Percentiles rank a stretch among this genome's conserved stretches.
Evolutionary conservation across 2,797 vertebrate genomes (phyloP).

Genomic region (Amblyraja radiata): DNA sequence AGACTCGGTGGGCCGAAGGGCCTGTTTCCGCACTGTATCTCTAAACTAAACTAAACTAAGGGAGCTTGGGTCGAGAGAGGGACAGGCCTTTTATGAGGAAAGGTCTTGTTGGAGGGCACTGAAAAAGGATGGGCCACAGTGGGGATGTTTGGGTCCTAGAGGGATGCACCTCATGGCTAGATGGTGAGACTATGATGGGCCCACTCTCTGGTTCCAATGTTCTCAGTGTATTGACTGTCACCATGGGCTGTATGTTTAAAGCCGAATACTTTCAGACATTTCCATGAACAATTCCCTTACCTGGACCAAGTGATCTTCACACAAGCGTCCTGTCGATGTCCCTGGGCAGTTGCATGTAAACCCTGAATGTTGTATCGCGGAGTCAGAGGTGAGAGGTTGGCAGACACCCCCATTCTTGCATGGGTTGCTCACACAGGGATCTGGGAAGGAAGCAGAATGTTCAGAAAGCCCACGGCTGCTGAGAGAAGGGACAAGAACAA

Average conservation of each 20-base stretch:
- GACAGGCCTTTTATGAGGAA: too few species aligned
- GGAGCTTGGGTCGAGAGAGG: too few species aligned
- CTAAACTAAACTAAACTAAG: too few species aligned
- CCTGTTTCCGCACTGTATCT: too few species aligned
- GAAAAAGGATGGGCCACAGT: too few species aligned
- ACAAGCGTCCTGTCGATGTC: conserved; percentile 44
- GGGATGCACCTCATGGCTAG: neutral
- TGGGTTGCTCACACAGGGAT: conserved; percentile 47
- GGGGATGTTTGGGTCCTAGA: neutral
- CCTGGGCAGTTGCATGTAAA: conserved; percentile 48
- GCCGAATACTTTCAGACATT: neutral
- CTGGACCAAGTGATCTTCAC: conserved; percentile 47
- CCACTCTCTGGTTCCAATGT: neutral
- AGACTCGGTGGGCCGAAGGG: too few species aligned
- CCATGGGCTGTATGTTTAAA: neutral
- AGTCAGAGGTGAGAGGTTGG: conserved; percentile 47
- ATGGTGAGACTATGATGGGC: neutral
- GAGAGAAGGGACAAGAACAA: neutral
- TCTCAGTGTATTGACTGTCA: neutral
- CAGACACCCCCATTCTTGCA: conserved; percentile 50
- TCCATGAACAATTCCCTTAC: conserved; percentile 39
- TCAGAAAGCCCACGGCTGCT: neutral
- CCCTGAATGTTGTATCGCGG: conserved; percentile 38
- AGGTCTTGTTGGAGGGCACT: too few species aligned
- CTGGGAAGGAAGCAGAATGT: conserved; percentile 41